Conservation (phyloP, 2,797 vertebrate species). For the Sebastes hubbsi region DNA sequence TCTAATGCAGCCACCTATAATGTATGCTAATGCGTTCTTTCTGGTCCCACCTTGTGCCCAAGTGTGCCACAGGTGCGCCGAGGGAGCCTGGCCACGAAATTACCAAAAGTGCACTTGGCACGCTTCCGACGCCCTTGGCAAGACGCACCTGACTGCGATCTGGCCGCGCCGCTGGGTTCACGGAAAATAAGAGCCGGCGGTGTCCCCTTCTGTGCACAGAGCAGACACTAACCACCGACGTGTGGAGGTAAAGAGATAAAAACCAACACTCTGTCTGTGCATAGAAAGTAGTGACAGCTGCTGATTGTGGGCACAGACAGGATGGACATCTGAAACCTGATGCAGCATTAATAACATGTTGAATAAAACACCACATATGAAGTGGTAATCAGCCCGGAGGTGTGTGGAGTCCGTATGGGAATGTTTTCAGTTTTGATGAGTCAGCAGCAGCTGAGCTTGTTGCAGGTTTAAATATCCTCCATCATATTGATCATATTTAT, state of each 20-base stretch:
- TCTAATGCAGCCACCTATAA: neutral
- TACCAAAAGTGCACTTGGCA: neutral
- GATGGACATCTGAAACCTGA: neutral
- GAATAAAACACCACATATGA: neutral
- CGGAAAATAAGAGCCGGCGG: neutral
- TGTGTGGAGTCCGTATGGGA: neutral
- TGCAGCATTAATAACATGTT: neutral
- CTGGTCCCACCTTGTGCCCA: neutral
- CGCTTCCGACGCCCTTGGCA: neutral
- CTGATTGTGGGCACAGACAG: neutral
- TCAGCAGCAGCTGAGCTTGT: neutral
- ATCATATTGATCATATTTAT: neutral
- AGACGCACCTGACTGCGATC: neutral
- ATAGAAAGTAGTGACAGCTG: neutral
- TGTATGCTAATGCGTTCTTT: neutral
- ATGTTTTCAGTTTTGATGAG: neutral
- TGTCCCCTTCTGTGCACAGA: neutral
- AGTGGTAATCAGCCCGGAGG: neutral
- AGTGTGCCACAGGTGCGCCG: conserved; percentile 1
- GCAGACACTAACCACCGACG: neutral
- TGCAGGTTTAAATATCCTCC: neutral
- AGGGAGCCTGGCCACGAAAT: neutral
- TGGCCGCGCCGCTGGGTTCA: neutral
- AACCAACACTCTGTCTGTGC: neutral
- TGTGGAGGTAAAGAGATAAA: neutral